Percentiles rank a stretch among this genome's conserved stretches.
Evolutionary conservation across 2,888 invertebrate species (phyloP).

Genomic region (Bruchidius siliquastri): DNA sequence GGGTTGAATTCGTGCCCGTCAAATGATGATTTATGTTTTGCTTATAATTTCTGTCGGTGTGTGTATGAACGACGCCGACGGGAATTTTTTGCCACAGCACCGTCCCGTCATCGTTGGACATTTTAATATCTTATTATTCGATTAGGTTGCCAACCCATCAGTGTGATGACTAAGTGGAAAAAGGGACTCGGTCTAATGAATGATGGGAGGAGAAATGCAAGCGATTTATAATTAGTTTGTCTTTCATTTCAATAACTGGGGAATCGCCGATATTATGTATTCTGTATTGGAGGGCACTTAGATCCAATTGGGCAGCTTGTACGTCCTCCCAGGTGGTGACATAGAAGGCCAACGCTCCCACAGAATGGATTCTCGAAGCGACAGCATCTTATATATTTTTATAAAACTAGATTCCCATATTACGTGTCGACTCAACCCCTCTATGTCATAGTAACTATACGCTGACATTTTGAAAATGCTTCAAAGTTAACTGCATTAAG

Average conservation of each 20-base stretch:
- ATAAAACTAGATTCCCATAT: too few relatives aligned
- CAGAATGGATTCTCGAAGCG: too few relatives aligned
- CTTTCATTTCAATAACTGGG: background rate
- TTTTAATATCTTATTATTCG: conserved; percentile 36
- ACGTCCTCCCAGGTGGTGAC: too few relatives aligned
- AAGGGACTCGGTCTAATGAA: background rate
- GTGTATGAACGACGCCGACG: conserved; percentile 1
- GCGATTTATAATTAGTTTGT: background rate
- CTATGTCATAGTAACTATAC: too few relatives aligned
- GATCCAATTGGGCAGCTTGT: too few relatives aligned
- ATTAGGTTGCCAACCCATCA: conserved; percentile 22
- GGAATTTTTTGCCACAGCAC: conserved; percentile 22
- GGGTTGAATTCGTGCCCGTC: conserved; percentile 40
- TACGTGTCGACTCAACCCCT: too few relatives aligned
- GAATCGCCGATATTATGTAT: too few relatives aligned
- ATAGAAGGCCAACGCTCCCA: too few relatives aligned
- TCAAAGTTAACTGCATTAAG: too few relatives aligned
- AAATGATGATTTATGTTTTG: conserved; percentile 44
- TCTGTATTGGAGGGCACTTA: too few relatives aligned
- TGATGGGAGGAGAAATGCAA: background rate
- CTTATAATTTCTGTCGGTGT: conserved; percentile 32
- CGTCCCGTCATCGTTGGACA: conserved; percentile 1
- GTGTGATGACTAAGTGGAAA: background rate
- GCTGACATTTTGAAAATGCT: too few relatives aligned
- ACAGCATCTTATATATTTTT: too few relatives aligned